These are phyloP conservation scores for Tinamus major DNA, from an alignment of 2,797 vertebrate genomes.

Conservation along the genomic window DNA sequence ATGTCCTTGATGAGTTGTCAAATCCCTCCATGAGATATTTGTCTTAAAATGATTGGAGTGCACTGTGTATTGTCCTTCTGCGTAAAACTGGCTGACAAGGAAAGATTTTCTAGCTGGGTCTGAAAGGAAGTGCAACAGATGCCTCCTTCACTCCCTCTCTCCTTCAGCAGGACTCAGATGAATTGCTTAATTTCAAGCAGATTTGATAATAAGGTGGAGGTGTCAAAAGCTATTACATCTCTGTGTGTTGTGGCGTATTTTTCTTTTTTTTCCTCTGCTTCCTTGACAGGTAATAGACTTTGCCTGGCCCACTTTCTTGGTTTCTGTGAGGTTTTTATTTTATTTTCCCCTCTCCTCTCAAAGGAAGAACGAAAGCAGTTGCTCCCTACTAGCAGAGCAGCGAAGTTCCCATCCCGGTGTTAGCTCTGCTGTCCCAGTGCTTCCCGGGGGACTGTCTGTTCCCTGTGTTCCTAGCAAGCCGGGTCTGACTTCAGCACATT, in stretches of 20 bases:
- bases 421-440: background rate
- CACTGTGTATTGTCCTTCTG: background rate
- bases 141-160: background rate
- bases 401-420: background rate
- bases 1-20: background rate
- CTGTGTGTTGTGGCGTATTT: background rate
- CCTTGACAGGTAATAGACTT: background rate
- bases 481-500: background rate
- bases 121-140: background rate
- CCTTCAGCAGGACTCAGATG: background rate
- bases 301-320: background rate
- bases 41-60: background rate
- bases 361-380: background rate
- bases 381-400: background rate
- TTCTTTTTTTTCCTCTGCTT: background rate
- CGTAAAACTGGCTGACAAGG: background rate
- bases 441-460: background rate
- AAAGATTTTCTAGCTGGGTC: background rate
- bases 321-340: background rate
- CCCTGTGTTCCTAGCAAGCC: background rate
- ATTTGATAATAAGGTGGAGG: constrained; percentile 12
- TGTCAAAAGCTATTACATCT: background rate
- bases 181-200: background rate
- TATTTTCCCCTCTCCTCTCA: background rate
- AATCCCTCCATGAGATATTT: background rate